Conservation (phyloP, 2,113 vertebrate species). For the Gymnorhina tibicen region DNA sequence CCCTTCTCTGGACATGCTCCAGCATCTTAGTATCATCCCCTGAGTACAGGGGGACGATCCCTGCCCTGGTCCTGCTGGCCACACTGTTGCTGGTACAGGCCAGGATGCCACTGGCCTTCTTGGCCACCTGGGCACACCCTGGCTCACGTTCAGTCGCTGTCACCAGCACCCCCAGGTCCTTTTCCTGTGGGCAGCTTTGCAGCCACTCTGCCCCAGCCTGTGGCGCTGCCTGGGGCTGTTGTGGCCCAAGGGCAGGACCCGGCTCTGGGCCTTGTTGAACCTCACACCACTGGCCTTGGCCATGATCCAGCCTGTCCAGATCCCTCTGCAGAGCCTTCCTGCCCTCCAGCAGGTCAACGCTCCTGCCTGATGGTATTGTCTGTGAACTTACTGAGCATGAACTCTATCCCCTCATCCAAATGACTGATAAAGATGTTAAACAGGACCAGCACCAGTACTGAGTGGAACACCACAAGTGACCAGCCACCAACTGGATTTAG, state of each 20-base stretch:
- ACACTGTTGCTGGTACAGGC: neutral
- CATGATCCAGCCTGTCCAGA: neutral
- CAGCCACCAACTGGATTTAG: neutral
- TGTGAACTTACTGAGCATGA: neutral
- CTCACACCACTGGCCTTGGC: neutral
- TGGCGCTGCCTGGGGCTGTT: neutral
- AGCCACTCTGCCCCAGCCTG: neutral
- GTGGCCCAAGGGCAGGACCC: neutral
- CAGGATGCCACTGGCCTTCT: neutral
- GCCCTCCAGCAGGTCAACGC: neutral
- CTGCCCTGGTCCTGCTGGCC: neutral
- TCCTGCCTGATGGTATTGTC: neutral
- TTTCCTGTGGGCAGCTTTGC: neutral
- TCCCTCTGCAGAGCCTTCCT: neutral
- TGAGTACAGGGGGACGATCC: rapidly evolving
- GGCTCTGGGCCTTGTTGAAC: neutral
- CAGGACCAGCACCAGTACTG: neutral
- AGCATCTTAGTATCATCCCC: neutral
- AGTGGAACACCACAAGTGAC: neutral
- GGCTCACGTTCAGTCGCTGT: neutral
- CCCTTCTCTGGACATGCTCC: neutral
- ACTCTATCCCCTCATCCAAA: neutral
- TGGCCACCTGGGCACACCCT: neutral
- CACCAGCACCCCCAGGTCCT: neutral
- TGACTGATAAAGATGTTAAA: neutral